These are phyloP conservation scores for Schizotus pectinicornis DNA, from an alignment of 2,888 invertebrate species.

Conservation along the genomic window DNA sequence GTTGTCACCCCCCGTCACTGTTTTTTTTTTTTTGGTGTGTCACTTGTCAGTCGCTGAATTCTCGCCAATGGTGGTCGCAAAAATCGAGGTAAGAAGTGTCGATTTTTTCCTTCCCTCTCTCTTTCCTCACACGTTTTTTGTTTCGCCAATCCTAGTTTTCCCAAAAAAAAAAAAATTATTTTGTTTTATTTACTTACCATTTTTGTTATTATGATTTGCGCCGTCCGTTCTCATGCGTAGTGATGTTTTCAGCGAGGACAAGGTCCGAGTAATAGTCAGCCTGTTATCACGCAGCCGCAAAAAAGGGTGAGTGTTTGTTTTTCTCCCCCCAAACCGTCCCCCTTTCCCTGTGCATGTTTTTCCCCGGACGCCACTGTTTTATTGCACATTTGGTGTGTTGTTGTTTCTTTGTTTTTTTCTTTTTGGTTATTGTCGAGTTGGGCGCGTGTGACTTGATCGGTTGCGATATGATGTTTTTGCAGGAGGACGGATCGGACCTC, in stretches of 20 bases:
- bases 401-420: conserved; percentile 8
- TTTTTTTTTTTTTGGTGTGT: conserved; percentile 4
- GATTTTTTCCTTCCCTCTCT: neutral
- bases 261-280: conserved; percentile 46
- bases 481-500: conserved; percentile 56
- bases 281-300: conserved; percentile 47
- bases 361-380: neutral
- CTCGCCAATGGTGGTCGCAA: neutral
- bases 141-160: too few species aligned
- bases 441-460: too few species aligned
- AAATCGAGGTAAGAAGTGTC: neutral
- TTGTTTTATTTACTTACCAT: conserved; percentile 34
- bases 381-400: neutral
- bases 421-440: neutral
- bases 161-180: too few species aligned
- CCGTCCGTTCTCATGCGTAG: conserved; percentile 50
- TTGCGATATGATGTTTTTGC: conserved; percentile 30
- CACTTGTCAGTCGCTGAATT: neutral
- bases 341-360: neutral
- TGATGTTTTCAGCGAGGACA: conserved; percentile 55
- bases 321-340: conserved; percentile 3
- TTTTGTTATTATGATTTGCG: conserved; percentile 34
- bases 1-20: conserved; percentile 7
- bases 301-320: conserved; percentile 50
- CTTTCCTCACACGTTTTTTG: neutral